Percentiles rank a stretch among this genome's conserved stretches.
phyloP scores from a whole-genome alignment of 1,140 invertebrate species.

The Drosophila tristis region DNA sequence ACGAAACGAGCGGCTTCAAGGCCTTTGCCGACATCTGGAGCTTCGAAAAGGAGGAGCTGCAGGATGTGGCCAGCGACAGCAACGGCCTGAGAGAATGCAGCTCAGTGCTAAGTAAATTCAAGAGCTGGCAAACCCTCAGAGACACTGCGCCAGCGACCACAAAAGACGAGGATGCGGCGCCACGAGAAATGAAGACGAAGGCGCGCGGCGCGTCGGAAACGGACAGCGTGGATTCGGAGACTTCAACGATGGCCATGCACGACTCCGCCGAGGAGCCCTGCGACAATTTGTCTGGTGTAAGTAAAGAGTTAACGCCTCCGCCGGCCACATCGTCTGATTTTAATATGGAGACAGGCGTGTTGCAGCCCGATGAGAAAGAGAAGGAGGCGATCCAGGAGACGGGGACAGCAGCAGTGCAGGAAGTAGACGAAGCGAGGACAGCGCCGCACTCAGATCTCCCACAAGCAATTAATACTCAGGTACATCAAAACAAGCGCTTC shows the following conservation, averaged over 20 bases:
- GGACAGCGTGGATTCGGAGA: conserved; percentile 47
- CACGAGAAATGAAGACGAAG: not conserved
- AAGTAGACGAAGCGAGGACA: too few species aligned
- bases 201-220: conserved; percentile 24
- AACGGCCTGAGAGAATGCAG: conserved; percentile 59
- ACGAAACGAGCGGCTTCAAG: conserved; percentile 70
- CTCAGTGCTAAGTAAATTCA: conserved; percentile 60
- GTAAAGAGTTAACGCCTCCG: conserved; percentile 49
- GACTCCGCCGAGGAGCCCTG: conserved; percentile 37
- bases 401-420: too few species aligned
- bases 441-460: too few species aligned
- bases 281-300: conserved; percentile 38
- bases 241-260: conserved; percentile 55
- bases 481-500: too few species aligned
- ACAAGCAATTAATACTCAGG: too few species aligned
- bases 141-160: not conserved
- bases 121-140: conserved; percentile 42
- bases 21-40: conserved; percentile 74
- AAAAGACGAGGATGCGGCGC: not conserved
- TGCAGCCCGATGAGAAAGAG: conserved; percentile 34
- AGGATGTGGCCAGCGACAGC: conserved; percentile 38
- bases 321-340: conserved; percentile 32
- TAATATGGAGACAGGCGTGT: conserved; percentile 45
- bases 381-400: not conserved
- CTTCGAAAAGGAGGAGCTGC: conserved; percentile 56